phyloP scores from a whole-genome alignment of 2,888 invertebrate species.

The Anorthoa munda region DNA sequence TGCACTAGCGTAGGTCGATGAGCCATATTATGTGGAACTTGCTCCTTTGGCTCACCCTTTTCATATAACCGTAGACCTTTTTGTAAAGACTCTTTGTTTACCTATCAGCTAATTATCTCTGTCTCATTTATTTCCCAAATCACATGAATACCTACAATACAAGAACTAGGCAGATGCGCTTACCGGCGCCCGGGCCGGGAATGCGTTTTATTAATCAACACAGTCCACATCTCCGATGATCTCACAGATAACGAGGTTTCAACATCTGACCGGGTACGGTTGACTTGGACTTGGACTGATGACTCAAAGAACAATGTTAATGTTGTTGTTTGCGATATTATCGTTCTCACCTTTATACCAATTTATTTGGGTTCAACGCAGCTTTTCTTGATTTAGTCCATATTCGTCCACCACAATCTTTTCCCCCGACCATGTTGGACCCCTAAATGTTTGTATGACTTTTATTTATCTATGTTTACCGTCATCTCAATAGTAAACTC shows the following conservation, averaged over 20 bases:
- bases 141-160: background rate
- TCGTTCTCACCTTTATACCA: background rate
- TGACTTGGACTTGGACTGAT: no score
- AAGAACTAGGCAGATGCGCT: slow-evolving; percentile 15
- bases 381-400: no score
- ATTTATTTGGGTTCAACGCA: background rate
- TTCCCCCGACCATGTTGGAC: no score
- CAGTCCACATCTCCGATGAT: slow-evolving; percentile 16
- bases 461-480: background rate
- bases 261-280: background rate
- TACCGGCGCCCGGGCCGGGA: slow-evolving; percentile 14
- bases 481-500: no score
- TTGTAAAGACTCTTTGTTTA: background rate
- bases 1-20: background rate
- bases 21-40: no score
- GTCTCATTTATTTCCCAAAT: slow-evolving; percentile 25
- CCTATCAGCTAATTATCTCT: slow-evolving; percentile 4
- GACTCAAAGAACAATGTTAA: no score
- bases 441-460: no score
- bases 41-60: background rate
- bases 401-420: no score
- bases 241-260: slow-evolving; percentile 20
- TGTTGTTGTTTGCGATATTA: background rate
- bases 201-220: slow-evolving; percentile 31
- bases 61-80: background rate